Percentiles rank a stretch among this genome's conserved stretches.
Conservation (phyloP, 2,113 vertebrate species). For the Rana temporaria region DNA sequence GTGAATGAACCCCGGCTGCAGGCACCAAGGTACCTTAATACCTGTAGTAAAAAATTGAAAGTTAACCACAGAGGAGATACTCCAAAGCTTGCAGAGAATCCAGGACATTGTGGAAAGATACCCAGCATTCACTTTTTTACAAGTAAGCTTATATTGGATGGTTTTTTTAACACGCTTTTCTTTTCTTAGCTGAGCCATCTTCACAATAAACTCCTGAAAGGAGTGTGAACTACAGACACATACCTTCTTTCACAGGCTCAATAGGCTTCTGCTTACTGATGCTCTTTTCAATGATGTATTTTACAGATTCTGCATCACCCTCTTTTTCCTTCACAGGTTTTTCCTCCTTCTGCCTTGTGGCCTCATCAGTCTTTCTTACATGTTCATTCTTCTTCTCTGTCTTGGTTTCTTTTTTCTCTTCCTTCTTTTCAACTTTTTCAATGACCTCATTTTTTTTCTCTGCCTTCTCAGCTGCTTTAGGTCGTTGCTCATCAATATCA, state of each 20-base stretch:
- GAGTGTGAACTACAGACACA: not conserved
- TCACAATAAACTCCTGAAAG: too few species aligned
- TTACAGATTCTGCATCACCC: slow-evolving; percentile 61
- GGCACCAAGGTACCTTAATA: too few species aligned
- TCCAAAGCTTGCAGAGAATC: too few species aligned
- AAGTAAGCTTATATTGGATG: too few species aligned
- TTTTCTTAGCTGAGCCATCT: too few species aligned
- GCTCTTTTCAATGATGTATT: slow-evolving; percentile 72
- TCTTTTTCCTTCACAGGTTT: slow-evolving; percentile 70
- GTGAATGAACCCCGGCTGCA: too few species aligned
- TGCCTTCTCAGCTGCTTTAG: slow-evolving; percentile 68
- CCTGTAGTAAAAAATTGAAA: too few species aligned
- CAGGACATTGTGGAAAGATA: too few species aligned
- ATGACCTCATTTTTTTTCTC: slow-evolving; percentile 73
- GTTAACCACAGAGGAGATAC: too few species aligned
- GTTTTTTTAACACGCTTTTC: not conserved
- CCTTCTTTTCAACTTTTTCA: slow-evolving; percentile 75
- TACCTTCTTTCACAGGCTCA: slow-evolving; percentile 91
- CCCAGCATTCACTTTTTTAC: too few species aligned
- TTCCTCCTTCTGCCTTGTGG: slow-evolving; percentile 59
- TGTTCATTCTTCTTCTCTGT: slow-evolving; percentile 73
- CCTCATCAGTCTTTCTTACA: slow-evolving; percentile 70
- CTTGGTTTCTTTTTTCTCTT: slow-evolving; percentile 78
- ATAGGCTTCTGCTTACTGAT: slow-evolving; percentile 79
- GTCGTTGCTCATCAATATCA: slow-evolving; percentile 76